These are phyloP conservation scores for Hirundo rustica DNA, from an alignment of 2,797 vertebrate genomes.

Conservation along the genomic window DNA sequence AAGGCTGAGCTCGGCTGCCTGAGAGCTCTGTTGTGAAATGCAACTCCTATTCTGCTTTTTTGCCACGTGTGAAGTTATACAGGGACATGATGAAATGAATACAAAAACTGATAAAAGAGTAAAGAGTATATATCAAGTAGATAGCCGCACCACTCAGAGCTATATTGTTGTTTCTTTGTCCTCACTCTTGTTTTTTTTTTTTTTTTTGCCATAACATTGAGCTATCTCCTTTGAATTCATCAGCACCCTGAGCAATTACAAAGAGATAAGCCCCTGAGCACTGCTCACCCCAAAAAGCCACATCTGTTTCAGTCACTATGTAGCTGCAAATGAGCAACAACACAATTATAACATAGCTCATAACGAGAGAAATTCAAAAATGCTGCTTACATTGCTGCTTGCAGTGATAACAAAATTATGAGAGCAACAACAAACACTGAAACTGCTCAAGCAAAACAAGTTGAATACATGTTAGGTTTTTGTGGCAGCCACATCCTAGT, in stretches of 20 bases:
- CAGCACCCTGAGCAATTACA: background rate
- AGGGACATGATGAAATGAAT: background rate
- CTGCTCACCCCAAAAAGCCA: conserved; percentile 11
- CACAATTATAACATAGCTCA: conserved; percentile 1
- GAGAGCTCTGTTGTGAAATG: background rate
- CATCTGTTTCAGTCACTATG: conserved; percentile 14
- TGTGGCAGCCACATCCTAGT: background rate
- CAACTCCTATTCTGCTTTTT: background rate
- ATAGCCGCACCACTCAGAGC: background rate
- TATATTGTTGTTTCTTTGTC: background rate
- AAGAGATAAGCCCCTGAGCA: background rate
- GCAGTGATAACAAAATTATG: conserved; percentile 42
- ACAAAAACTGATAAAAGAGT: background rate
- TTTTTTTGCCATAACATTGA: background rate
- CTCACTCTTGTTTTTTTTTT: background rate
- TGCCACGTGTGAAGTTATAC: background rate
- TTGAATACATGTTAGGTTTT: background rate
- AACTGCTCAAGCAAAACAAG: conserved; percentile 8
- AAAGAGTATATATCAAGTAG: background rate
- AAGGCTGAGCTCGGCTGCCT: background rate
- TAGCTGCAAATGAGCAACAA: background rate
- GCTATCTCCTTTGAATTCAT: background rate
- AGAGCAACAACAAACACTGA: conserved; percentile 36
- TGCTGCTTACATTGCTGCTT: conserved; percentile 17
- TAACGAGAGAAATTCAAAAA: conserved; percentile 31